Conservation (phyloP, 2,888 invertebrate species). For the Litoditis marina region DNA sequence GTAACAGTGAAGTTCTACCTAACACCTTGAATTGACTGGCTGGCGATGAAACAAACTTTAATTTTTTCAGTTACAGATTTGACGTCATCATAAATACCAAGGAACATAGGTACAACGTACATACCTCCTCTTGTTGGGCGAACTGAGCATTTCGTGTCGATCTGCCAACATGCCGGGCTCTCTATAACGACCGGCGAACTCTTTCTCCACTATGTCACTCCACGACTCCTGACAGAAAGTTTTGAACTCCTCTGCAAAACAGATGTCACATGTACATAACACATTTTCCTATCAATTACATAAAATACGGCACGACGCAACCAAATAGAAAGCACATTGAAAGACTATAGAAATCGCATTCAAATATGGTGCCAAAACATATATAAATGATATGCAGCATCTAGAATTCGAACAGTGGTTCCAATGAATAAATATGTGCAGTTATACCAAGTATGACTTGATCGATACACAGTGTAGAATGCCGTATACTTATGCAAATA, state of each 20-base stretch:
- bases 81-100: not conserved
- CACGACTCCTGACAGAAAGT: conserved; percentile 23
- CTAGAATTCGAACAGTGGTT: too few species aligned
- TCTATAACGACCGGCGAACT: conserved; percentile 63
- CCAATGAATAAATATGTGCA: too few species aligned
- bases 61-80: too few species aligned
- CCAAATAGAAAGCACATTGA: too few species aligned
- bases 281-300: not conserved
- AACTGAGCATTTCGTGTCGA: conserved; percentile 87
- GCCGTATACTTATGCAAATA: too few species aligned
- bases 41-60: too few species aligned
- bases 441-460: too few species aligned
- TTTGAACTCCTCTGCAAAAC: conserved; percentile 9
- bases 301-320: not conserved
- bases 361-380: too few species aligned
- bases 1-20: too few species aligned
- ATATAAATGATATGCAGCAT: not conserved
- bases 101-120: not conserved
- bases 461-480: too few species aligned
- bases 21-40: too few species aligned
- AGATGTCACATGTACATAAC: not conserved
- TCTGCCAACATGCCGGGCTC: conserved; percentile 88
- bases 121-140: conserved; percentile 67
- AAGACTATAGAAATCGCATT: too few species aligned
- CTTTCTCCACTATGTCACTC: conserved; percentile 41